These are phyloP conservation scores for Parasteatoda lunata DNA, from an alignment of 2,888 invertebrate species.

Conservation along the genomic window DNA sequence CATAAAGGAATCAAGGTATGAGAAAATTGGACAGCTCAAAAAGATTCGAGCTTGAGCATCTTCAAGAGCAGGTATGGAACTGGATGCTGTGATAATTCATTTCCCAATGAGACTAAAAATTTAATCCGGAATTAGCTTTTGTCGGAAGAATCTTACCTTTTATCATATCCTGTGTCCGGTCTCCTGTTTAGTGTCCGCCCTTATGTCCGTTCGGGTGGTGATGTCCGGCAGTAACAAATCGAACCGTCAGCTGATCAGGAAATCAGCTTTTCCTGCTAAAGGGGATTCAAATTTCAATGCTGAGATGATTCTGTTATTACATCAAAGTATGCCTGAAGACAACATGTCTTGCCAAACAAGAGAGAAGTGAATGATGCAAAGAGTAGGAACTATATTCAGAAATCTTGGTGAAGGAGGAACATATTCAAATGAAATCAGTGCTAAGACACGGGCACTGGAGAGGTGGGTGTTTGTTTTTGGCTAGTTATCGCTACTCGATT, in stretches of 20 bases:
- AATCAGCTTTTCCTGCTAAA: conserved; percentile 38
- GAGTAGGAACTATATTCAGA: conserved; percentile 64
- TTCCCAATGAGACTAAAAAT: not conserved
- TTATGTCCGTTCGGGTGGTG: conserved; percentile 28
- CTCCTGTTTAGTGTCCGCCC: conserved; percentile 22
- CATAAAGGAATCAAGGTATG: too few species aligned
- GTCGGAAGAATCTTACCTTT: conserved; percentile 63
- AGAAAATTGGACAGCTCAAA: too few species aligned
- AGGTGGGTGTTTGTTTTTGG: conserved; percentile 67
- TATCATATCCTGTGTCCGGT: conserved; percentile 68
- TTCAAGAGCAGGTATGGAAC: not conserved
- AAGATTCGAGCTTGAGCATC: too few species aligned
- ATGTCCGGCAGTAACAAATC: conserved; percentile 61
- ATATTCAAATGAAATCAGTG: conserved; percentile 59
- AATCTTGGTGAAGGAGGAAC: conserved; percentile 50
- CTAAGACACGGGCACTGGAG: conserved; percentile 7
- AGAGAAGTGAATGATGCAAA: conserved; percentile 8
- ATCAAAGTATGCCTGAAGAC: conserved; percentile 14
- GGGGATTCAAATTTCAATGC: conserved; percentile 6
- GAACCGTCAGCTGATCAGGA: conserved; percentile 60
- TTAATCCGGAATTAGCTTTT: conserved; percentile 41
- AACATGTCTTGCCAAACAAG: conserved; percentile 9
- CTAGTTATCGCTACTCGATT: conserved; percentile 55
- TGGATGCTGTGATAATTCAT: not conserved
- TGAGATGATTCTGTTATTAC: not conserved